Evolutionary conservation across 2,888 invertebrate genomes (phyloP), one percentile per base, ranked within the genome.

Genomic region (Nymphalis urticae): DNA sequence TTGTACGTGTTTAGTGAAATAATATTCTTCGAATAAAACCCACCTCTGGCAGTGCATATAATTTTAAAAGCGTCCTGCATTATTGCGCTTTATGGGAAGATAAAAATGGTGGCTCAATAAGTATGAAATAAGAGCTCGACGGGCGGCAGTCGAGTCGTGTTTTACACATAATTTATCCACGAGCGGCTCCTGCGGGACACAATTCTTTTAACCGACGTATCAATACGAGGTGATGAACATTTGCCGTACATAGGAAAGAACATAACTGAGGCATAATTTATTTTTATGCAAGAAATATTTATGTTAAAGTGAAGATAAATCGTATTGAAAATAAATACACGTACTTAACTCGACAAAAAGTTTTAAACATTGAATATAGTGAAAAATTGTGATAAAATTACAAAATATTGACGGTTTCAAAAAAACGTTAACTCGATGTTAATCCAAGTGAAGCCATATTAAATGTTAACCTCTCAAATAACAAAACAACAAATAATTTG

Each of bases 71-170:
- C 83, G 78, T 82, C 77, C 79, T 82, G 83, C 84, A 82, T 82
- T 82, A 84, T 82, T 81, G 80, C 81, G 81, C 84, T 89, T 87
- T 85, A 87, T 84, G 80, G 76, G 78, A 77, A 83, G 85, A 86
- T 86, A 85, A 89, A 88, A 88, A 82, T 85, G 82, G 82, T 84
- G 82, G 84, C 83, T 82, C 87, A 85, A 89, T 89, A 88, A 87
- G 85, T 85, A 84, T 85, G 82, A 85, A 85, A 85, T 86, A 83
- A 84, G 83, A 85, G 82, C 78, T 76, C 74, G 76, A 76, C 78
- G 76, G 76, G 73, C 75, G 64, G 63, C 67, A 64, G 72, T 66
- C 62, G 62, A 69, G 63, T 69, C 68, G 72, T 68, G 73, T 73
- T 74, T 73, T 78, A 76, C 71, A 66, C 73, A 66, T 75, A 71